Evolutionary conservation across 2,113 vertebrate species (phyloP), one percentile per base, ranked within the genome.

Genomic region (Gymnarchus niloticus): DNA sequence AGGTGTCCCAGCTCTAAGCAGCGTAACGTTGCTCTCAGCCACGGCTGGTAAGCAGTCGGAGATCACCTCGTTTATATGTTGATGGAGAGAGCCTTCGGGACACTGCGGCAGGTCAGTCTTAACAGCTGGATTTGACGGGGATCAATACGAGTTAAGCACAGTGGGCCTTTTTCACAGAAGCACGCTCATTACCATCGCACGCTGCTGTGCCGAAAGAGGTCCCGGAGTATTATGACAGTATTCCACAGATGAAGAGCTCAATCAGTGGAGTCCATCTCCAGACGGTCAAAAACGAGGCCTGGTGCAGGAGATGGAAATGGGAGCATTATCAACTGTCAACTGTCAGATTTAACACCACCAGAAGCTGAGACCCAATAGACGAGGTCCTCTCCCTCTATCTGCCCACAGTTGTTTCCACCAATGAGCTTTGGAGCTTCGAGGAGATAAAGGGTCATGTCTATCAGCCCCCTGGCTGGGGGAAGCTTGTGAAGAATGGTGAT

Each of bases 261-360:
- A 80, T 80, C 49, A 80, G 25, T 80, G 77, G 23, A 48, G 46
- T 25, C 77, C 23, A 56, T 82, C 49, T 51, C 25, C 21, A 37
- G 81, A 56, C 81, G 37, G 81, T 3, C 81, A 56, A n/a, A 28
- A 56, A 33, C 7, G 49, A 8, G 17, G 51, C 25, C 28, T 56
- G 28, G 12, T 19, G 81, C 52, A 41, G 51, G 28, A 51, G n/a
- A 82, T 54, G 81, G 49, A 82, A 82, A 82, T 54, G 49, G 49
- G 49, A 82, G 54, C 56, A 82, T 82, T 82, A 82, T 82, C 81
- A 82, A 82, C 81, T 82, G 81, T 52, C 81, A 82, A 51, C 51
- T 82, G 81, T 82, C 81, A 6, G 49, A 82, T 82, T 82, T 51
- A 82, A 82, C 56, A 56, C 54, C 51, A 37, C 81, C 56, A n/a